These are phyloP conservation scores for Brachyalestes nurse DNA, from an alignment of 2,797 vertebrate genomes.

Conservation along the genomic window DNA sequence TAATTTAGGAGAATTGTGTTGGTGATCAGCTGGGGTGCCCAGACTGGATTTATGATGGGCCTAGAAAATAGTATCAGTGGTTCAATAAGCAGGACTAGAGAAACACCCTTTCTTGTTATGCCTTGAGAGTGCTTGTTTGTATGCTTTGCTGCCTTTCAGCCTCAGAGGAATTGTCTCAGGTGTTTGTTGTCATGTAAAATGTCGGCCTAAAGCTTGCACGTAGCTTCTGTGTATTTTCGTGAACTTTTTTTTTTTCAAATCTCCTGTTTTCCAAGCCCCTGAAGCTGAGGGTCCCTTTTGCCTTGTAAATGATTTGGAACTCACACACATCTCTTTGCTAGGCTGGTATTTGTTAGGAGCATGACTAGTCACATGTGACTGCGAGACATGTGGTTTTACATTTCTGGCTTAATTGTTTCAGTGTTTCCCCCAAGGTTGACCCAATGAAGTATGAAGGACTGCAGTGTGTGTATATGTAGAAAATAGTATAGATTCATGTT, in stretches of 20 bases:
- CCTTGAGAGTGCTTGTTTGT: neutral
- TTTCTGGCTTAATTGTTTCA: slow-evolving; percentile 22
- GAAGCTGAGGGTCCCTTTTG: slow-evolving; percentile 5
- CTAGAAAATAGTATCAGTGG: no score
- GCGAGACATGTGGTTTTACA: slow-evolving; percentile 58
- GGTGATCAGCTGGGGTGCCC: no score
- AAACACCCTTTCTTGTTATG: no score
- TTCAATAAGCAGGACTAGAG: no score
- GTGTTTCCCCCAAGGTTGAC: neutral
- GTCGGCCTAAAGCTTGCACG: neutral
- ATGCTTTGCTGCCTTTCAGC: neutral
- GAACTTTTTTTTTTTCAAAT: neutral
- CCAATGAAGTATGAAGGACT: neutral
- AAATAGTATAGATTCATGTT: neutral
- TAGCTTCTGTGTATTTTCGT: no score
- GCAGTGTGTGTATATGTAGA: neutral
- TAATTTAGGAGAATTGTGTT: no score
- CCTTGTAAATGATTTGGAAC: slow-evolving; percentile 53
- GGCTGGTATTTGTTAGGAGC: slow-evolving; percentile 69
- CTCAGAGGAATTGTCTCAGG: neutral
- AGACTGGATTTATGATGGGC: no score
- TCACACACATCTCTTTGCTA: slow-evolving; percentile 60
- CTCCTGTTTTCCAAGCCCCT: neutral
- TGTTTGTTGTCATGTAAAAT: neutral
- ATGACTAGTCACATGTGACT: slow-evolving; percentile 74